These are phyloP conservation scores for Brachionus rubens DNA, from an alignment of 1,140 invertebrate genomes.

Conservation along the genomic window DNA sequence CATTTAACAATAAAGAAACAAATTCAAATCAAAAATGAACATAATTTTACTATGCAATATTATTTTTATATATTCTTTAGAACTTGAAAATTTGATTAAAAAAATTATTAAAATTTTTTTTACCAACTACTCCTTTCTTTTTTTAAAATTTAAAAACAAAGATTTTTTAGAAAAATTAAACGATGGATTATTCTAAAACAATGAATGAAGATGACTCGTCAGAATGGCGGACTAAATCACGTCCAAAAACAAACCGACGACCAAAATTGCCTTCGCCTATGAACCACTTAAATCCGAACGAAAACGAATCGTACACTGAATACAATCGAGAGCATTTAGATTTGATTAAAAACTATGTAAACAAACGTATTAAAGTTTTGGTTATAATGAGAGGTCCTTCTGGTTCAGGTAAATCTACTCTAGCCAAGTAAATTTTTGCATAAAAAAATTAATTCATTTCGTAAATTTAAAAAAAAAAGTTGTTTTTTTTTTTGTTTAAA, in stretches of 20 bases:
- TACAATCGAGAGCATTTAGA: background rate
- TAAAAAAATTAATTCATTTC: no score
- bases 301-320: background rate
- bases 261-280: background rate
- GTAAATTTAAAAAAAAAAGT: no score
- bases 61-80: no score
- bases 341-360: background rate
- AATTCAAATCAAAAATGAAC: no score
- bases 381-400: slow-evolving; percentile 37
- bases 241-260: background rate
- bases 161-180: background rate
- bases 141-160: no score
- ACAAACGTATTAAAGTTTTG: background rate
- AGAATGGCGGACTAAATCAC: slow-evolving; percentile 2
- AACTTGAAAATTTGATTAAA: no score
- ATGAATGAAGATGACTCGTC: background rate
- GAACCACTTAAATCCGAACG: background rate
- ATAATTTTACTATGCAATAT: no score
- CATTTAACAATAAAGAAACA: no score
- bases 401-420: slow-evolving; percentile 45
- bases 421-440: slow-evolving; percentile 3
- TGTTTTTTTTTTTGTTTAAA: no score
- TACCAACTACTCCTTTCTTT: no score
- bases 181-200: background rate
- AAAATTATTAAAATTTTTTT: no score